Base-by-base conservation (phyloP, 1,140 invertebrate species). In the Cyclargus thomasi region DNA sequence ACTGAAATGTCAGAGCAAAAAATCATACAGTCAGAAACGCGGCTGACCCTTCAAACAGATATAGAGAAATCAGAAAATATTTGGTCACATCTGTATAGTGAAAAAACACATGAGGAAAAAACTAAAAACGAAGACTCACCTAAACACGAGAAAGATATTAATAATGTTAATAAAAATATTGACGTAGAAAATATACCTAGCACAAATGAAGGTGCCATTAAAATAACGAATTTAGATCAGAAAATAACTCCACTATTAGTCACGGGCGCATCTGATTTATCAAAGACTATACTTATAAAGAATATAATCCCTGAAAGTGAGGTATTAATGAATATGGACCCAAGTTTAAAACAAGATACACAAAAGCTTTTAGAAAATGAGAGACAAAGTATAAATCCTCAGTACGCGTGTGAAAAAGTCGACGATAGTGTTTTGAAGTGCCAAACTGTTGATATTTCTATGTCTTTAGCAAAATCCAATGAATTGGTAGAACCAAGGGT, bases 401-500 rank as follows among this genome's bases (percentile, higher is more conserved):
- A 20, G 17, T 6, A 20, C 16, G 11, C 55, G 17, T 59, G 7
- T 11, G 55, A 59, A 21, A 17, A 11, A 47, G 11, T 47, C 2
- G 14, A 59, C 18, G 20, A 59, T 22, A 59, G 20, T 11, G 20
- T 59, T 59, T 8, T 21, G 10, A 21, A 59, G 65, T 68, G 69
- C 20, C 72, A 82, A 72, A 82, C 77, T 64, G 68, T 88, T 10
- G 85, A 90, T 55, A 84, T 90, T 65, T 77, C 77, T 39, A 74
- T 86, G 70, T 81, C 81, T 22, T 71, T 90, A 57, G 67, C 74
- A 17, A 84, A 88, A 74, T 67, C 75, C n/a, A 76, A 77, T 69
- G 47, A 71, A 20, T 65, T 53, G n/a, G 36, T 63, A 7, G 69
- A 84, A 68, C 85, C 86, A 0, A 81, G 78, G 68, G 74, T 88